phyloP scores from a whole-genome alignment of 1,140 invertebrate genomes.

The Portunus trituberculatus region DNA sequence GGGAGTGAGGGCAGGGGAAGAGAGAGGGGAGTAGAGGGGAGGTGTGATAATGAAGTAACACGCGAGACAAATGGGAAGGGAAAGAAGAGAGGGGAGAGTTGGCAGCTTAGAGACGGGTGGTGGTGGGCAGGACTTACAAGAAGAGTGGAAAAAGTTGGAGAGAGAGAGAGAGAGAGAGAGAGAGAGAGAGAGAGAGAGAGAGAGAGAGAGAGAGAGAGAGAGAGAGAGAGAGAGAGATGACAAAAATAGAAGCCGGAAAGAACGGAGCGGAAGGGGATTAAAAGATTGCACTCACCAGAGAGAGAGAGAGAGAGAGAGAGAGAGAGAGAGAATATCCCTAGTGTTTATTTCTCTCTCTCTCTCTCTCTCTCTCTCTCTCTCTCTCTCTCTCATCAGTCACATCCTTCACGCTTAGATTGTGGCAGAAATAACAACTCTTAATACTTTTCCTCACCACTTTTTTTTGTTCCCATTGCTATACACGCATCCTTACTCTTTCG shows the following conservation, averaged over 20 bases:
- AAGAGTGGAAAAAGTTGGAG: constrained; percentile 6
- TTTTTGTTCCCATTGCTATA: no score
- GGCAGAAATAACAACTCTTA: no score
- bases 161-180: not conserved
- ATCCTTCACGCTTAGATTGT: no score
- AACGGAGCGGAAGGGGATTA: not conserved
- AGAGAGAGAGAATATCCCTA: not conserved
- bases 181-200: not conserved
- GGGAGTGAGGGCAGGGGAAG: not conserved
- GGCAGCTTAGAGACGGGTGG: not conserved
- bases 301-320: constrained; percentile 14
- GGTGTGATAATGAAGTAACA: not conserved
- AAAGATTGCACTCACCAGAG: no score
- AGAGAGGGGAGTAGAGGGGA: not conserved
- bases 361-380: not conserved
- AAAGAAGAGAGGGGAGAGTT: not conserved
- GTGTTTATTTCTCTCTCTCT: not conserved
- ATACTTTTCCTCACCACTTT: no score
- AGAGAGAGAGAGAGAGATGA: not conserved
- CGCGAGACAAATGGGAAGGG: not conserved
- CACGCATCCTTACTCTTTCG: no score
- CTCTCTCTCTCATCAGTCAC: no score
- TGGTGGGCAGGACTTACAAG: not conserved
- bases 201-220: constrained; percentile 11
- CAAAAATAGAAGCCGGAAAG: not conserved